A percentile compares a stretch with the other conserved stretches of the same genome.
Conservation (phyloP, 2,113 vertebrate species). For the Rafetus swinhoei region DNA sequence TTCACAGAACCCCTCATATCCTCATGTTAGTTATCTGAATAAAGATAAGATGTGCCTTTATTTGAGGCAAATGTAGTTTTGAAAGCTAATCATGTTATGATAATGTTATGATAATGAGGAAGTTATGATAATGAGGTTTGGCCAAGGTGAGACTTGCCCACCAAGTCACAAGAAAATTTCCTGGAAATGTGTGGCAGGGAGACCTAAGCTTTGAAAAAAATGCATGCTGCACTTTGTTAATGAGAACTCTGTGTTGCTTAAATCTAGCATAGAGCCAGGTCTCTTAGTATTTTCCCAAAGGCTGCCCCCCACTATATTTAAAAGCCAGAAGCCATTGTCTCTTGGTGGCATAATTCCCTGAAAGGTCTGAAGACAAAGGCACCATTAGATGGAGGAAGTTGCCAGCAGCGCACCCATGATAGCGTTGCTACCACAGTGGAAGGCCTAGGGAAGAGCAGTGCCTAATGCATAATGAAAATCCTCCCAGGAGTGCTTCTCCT, state of each 20-base stretch:
- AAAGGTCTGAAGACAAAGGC: background rate
- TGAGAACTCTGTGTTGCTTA: background rate
- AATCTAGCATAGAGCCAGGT: background rate
- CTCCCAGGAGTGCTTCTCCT: background rate
- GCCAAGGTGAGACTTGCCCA: fast-evolving
- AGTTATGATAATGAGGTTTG: fast-evolving
- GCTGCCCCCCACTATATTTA: background rate
- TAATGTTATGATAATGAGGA: background rate
- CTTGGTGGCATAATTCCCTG: background rate
- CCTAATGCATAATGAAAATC: background rate
- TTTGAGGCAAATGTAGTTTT: slow-evolving; percentile 1
- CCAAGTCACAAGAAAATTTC: background rate
- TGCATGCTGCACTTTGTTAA: background rate
- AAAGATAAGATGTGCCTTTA: slow-evolving; percentile 14
- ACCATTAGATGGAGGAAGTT: fast-evolving
- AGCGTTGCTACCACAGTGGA: background rate
- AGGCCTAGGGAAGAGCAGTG: background rate
- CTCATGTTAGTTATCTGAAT: slow-evolving; percentile 33
- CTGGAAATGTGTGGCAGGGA: background rate
- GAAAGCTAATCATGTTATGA: background rate
- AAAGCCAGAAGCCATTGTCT: background rate
- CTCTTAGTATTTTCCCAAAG: background rate
- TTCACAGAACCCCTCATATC: background rate
- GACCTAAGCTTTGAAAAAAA: background rate
- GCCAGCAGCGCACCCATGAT: background rate